Percentiles rank a stretch among this genome's conserved stretches.
Conservation (phyloP, 2,888 invertebrate species). For the Tridacna gigas region DNA sequence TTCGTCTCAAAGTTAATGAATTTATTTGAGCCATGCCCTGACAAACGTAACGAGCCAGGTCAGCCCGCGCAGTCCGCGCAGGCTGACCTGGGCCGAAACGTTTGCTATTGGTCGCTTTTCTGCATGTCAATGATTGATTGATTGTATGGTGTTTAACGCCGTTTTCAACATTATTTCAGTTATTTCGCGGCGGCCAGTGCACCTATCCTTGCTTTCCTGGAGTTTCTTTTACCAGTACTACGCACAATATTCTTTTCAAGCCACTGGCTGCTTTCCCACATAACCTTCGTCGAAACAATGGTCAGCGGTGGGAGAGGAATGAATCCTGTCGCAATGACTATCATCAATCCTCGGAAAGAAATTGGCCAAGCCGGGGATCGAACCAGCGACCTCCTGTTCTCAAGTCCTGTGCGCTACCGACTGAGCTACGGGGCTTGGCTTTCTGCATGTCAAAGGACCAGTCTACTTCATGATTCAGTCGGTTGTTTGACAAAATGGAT, state of each 20-base stretch:
- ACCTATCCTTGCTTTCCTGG: not conserved
- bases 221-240: not conserved
- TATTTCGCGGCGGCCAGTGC: not conserved
- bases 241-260: not conserved
- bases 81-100: too few species aligned
- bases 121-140: not conserved
- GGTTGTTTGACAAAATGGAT: too few species aligned
- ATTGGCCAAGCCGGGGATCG: slow-evolving; percentile 8
- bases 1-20: too few species aligned
- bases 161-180: not conserved
- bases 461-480: too few species aligned
- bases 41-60: too few species aligned
- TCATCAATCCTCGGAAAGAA: not conserved
- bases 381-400: too few species aligned
- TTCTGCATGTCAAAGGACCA: too few species aligned
- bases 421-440: slow-evolving; percentile 13
- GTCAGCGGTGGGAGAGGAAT: not conserved
- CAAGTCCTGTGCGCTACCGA: too few species aligned
- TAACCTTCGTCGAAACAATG: not conserved
- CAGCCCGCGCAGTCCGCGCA: too few species aligned
- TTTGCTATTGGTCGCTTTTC: not conserved
- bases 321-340: not conserved
- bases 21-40: too few species aligned
- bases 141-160: not conserved
- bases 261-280: not conserved